These are phyloP conservation scores for Chaetops frenatus DNA, from an alignment of 2,113 vertebrate species.

Conservation along the genomic window DNA sequence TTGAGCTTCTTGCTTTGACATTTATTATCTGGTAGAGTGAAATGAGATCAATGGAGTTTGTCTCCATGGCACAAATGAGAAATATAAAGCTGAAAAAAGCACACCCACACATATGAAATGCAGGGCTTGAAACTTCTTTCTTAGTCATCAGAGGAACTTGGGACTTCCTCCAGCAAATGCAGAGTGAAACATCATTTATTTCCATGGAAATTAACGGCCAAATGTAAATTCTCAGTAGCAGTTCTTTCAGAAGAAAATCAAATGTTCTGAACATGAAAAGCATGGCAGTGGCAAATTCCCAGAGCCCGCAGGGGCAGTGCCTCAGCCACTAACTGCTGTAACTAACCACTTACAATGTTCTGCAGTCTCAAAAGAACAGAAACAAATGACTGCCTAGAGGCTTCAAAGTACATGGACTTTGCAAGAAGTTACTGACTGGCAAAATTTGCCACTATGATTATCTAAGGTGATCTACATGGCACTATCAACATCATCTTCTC, in stretches of 20 bases:
- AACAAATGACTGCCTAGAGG: background rate
- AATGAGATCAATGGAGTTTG: background rate
- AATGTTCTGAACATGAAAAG: background rate
- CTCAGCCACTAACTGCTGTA: background rate
- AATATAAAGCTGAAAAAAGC: background rate
- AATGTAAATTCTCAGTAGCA: conserved; percentile 3
- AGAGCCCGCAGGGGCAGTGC: background rate
- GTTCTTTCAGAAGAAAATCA: background rate
- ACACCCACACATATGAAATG: background rate
- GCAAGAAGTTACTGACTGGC: background rate
- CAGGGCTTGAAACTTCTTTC: background rate
- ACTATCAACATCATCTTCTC: background rate
- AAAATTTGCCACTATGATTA: background rate
- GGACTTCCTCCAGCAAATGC: background rate
- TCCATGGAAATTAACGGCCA: conserved; percentile 10
- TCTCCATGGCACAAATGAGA: background rate
- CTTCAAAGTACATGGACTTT: background rate
- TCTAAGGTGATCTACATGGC: background rate
- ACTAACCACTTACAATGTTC: background rate
- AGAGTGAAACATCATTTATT: background rate
- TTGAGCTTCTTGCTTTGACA: background rate
- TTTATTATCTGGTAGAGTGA: background rate
- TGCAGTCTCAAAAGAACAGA: background rate
- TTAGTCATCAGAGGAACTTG: conserved; percentile 11
- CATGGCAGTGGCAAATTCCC: background rate